Base-by-base conservation (phyloP, 2,888 invertebrate genomes). In the Sepioteuthis lessoniana region DNA sequence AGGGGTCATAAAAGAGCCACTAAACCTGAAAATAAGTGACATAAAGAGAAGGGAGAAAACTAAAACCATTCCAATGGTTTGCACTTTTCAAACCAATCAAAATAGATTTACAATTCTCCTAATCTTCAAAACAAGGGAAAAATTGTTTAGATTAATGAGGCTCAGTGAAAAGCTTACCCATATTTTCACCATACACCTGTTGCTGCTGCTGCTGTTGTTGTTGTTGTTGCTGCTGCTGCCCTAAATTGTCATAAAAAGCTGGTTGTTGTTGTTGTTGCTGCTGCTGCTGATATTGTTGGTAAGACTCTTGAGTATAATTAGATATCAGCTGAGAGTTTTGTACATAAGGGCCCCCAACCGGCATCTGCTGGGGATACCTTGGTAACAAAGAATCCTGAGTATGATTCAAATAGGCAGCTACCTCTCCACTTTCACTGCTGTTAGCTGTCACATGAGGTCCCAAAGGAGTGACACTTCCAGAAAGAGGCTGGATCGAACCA, bases 341-440 rank as follows among this genome's bases (percentile, higher is more conserved):
- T 25, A 76, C 76, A 76, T 76, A 76, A 35, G 76, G 76, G n/a
- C 76, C 76, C 2, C 76, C 76, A 13, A 76, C 76, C n/a, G 76
- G 76, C n/a, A 47, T 31, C 47, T 47, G 46, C 76, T 94, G 94
- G 46, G 90, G 90, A 50, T 94, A 94, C 13, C 91, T 93, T 46
- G 93, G 94, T 37, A 90, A 46, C 46, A 94, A 93, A 19, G 91
- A 37, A 93, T 50, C 46, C 91, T 94, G 94, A 90, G 60, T 93
- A 37, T 93, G 94, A 94, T 94, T 94, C 94, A 94, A 95, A 93
- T 95, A 95, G 94, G 94, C 95, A n/a, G 95, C 96, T 35, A 96
- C 95, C 94, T 97, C 97, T 10, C 96, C 97, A 94, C 96, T 96
- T 94, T 97, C 97, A 94, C 96, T 96, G 95, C 96, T 96, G 50